Evolutionary conservation across 2,888 invertebrate species (phyloP).

Genomic region (Steromphala cineraria): DNA sequence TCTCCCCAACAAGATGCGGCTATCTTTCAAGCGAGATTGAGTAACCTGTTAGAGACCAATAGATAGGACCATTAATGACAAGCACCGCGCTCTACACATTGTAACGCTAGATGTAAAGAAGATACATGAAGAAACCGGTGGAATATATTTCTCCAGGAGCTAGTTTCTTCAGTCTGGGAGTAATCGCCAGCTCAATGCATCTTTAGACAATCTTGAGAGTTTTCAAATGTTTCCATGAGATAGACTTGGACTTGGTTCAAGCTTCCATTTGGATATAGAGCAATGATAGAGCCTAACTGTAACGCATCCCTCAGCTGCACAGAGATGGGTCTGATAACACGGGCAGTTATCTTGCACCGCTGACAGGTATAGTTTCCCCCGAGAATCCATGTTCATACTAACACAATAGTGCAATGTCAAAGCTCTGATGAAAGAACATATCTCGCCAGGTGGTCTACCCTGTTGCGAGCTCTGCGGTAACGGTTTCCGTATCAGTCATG

Average conservation of each 20-base stretch:
- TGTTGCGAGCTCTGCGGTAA: neutral
- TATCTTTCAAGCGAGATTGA: conserved; percentile 5
- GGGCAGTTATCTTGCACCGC: neutral
- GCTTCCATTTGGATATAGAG: neutral
- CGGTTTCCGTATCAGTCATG: neutral
- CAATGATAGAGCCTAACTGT: neutral
- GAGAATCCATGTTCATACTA: neutral
- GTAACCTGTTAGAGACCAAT: neutral
- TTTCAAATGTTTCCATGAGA: neutral
- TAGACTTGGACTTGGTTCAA: neutral
- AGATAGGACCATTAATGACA: neutral
- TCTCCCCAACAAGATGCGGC: neutral
- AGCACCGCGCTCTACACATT: neutral
- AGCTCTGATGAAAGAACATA: neutral
- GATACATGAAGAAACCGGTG: neutral
- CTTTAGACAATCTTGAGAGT: neutral
- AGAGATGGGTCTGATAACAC: neutral
- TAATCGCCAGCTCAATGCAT: neutral
- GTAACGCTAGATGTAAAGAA: neutral
- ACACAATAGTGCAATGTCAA: neutral
- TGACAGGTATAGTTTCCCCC: neutral
- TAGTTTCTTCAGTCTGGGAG: neutral
- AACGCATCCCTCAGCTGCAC: neutral
- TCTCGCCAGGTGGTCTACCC: neutral
- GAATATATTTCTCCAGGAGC: neutral